Evolutionary conservation across 2,113 vertebrate species (phyloP).

Genomic region (Perca schrenkii): DNA sequence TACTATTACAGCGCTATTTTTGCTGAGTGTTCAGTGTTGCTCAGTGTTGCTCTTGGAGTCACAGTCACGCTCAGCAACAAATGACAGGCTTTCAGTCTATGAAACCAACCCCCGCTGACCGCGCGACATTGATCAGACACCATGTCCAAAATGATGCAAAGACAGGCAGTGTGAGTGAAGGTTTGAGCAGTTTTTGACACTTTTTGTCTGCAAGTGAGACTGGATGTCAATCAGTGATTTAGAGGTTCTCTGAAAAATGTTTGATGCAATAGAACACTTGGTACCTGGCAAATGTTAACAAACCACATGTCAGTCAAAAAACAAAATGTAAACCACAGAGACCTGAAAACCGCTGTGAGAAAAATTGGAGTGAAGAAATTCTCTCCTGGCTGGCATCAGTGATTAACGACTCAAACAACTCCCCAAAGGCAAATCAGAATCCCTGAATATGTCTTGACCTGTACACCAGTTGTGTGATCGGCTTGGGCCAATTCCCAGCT

Average conservation of each 20-base stretch:
- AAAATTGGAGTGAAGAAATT: background rate
- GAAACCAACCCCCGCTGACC: slow-evolving; percentile 18
- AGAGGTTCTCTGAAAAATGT: background rate
- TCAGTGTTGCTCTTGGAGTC: slow-evolving; percentile 32
- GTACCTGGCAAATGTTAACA: background rate
- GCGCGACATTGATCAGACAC: slow-evolving; percentile 11
- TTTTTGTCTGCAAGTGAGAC: too few relatives aligned
- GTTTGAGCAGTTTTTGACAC: background rate
- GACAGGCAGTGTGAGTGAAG: background rate
- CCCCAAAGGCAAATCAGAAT: slow-evolving; percentile 47
- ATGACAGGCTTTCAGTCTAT: slow-evolving; percentile 45
- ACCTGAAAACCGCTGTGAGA: background rate
- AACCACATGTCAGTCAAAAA: slow-evolving; percentile 25
- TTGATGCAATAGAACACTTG: background rate
- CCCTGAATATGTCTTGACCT: slow-evolving; percentile 37
- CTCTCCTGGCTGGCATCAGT: slow-evolving; percentile 7
- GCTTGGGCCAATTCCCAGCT: slow-evolving; percentile 11
- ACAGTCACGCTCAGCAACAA: slow-evolving; percentile 35
- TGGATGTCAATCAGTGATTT: slow-evolving; percentile 7
- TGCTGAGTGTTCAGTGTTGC: slow-evolving; percentile 30
- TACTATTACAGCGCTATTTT: slow-evolving; percentile 13
- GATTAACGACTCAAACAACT: slow-evolving; percentile 20
- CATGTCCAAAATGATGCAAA: background rate
- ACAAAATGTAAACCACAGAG: background rate
- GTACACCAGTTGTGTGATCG: slow-evolving; percentile 26